Evolutionary conservation across 1,140 invertebrate species (phyloP).

Genomic region (Lasioglossum albipes): DNA sequence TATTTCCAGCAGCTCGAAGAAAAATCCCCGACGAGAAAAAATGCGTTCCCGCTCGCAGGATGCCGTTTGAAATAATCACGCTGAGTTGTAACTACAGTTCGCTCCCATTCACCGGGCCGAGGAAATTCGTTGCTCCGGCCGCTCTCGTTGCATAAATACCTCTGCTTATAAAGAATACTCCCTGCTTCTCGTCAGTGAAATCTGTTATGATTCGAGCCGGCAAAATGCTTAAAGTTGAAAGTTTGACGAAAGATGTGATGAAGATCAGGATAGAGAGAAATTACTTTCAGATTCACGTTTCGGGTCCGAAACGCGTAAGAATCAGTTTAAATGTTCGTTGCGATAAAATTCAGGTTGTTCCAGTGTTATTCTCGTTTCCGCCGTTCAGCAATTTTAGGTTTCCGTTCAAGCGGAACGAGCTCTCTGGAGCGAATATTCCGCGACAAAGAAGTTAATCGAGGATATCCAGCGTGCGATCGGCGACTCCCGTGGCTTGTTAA

Average conservation of each 20-base stretch:
- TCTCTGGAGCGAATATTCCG: background rate
- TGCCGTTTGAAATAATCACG: constrained; percentile 1
- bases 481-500: background rate
- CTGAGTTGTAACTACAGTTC: background rate
- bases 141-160: background rate
- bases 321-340: no score
- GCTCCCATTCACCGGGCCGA: background rate
- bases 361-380: no score
- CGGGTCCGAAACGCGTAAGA: no score
- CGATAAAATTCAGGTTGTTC: no score
- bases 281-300: no score
- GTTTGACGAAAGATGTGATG: no score
- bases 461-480: background rate
- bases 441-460: background rate
- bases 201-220: background rate
- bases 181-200: background rate
- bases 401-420: no score
- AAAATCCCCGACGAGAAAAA: background rate
- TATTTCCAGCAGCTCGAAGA: constrained; percentile 8
- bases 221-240: no score
- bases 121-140: background rate
- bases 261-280: no score
- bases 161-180: background rate
- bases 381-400: no score
- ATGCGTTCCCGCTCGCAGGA: background rate